Evolutionary conservation across 2,797 vertebrate species (phyloP), one percentile per base, ranked within the genome.

Genomic region (Melanotaenia trifasciata): DNA sequence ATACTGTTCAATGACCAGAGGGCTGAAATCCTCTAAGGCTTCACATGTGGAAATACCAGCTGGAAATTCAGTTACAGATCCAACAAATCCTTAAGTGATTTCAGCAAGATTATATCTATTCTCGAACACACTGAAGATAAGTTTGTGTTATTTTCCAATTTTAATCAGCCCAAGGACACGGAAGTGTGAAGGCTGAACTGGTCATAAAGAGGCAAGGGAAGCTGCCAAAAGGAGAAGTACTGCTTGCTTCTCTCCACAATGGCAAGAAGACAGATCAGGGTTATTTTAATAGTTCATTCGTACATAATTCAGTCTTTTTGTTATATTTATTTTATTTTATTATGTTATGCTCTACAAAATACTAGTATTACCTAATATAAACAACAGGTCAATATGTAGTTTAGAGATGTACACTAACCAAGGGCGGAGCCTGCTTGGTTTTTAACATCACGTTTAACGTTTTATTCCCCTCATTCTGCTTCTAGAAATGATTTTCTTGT

Each of bases 151-250:
- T 85, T 72, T 72, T 70, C 40, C 73, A 47, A 56, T 77, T 35
- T 59, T 54, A 79, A 64, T 68, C 65, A 72, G 61, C 72, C 60
- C 76, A 72, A 81, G 82, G 76, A 88, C 78, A 82, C 74, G 84
- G 91, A 92, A 92, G 91, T 88, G 50, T 78, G 40, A 45, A 32
- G 4, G 53, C 72, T 33, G 33, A 58, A 35, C 36, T 71, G 74
- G 62, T 54, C 65, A 83, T 64, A 79, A 74, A 65, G 53, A 74
- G 57, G 1, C 81, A 66, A 73, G 68, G 81, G 85, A 90, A 92
- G 86, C 88, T 75, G 58, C 18, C 58, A 87, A 92, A 93, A 91
- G 78, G 70, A 92, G 91, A 92, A 92, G 91, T 92, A 1, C 18
- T 63, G 72, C 75, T 86, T 84, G 78, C 79, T 84, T 86, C 83